phyloP scores from a whole-genome alignment of 2,113 vertebrate genomes.

The Gyps fulvus region DNA sequence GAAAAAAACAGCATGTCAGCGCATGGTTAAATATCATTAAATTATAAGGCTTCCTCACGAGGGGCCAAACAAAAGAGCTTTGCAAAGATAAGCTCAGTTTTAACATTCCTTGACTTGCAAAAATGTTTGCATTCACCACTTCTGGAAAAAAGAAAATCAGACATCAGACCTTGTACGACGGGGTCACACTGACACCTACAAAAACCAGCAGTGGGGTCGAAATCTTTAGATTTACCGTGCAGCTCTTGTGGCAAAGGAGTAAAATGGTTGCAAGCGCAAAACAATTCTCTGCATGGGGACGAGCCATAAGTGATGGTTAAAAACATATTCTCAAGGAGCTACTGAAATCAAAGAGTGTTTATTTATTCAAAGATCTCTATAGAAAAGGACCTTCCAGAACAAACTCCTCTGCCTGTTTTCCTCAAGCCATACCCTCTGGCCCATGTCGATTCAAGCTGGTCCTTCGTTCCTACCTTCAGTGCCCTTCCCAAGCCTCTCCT shows the following conservation, averaged over 20 bases:
- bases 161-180: neutral
- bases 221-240: accelerated
- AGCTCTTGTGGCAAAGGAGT: neutral
- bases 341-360: neutral
- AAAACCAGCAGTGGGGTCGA: accelerated
- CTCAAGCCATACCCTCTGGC: neutral
- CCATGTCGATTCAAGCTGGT: neutral
- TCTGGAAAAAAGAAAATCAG: neutral
- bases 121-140: neutral
- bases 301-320: neutral
- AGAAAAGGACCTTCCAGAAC: neutral
- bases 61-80: neutral
- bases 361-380: neutral
- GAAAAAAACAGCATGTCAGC: neutral
- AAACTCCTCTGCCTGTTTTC: neutral
- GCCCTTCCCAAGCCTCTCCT: neutral
- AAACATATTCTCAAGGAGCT: neutral
- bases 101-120: neutral
- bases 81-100: neutral
- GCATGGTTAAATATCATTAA: accelerated
- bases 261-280: neutral
- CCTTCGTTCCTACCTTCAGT: neutral
- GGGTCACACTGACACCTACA: neutral
- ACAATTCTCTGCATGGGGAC: neutral
- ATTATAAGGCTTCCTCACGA: neutral